Evolutionary conservation across 2,888 invertebrate species (phyloP), one percentile per base, ranked within the genome.

Genomic region (Cantharis nigra): DNA sequence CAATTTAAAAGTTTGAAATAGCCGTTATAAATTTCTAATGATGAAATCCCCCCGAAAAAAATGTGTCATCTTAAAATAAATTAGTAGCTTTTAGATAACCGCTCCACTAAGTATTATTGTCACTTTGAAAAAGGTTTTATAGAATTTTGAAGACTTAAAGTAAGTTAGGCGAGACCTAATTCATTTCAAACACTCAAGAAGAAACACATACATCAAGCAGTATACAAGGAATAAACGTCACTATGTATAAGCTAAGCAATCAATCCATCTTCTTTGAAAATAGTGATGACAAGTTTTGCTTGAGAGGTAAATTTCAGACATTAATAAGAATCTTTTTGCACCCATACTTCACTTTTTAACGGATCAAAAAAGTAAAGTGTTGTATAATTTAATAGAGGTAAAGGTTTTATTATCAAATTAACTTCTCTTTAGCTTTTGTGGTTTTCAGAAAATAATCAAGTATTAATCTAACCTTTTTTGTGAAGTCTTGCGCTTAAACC

Each of bases 121-220:
- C 65, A 67, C 16, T 67, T 67, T 67, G 65, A 67, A 67, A 67
- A 67, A 67, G 65, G 65, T 67, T 67, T 67, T 67, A 67, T 26
- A 67, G 65, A 67, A 67, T 67, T 67, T 67, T 67, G 65, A 67
- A 67, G 65, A 67, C 65, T 67, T 67, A 67, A 67, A 78, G 72
- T 78, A 64, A 71, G 49, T 78, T 78, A 71, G 72, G 67, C 71
- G 33, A 69, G 70, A 72, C 72, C 65, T 72, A 75, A 74, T 78
- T 74, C 72, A 72, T 78, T 78, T 74, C 71, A 72, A 72, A 78
- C 78, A 70, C 74, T 75, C 78, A 76, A 70, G 62, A 73, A 71
- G 77, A 77, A 80, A 80, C 79, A 80, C 79, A 78, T 79, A 81
- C 79, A 81, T 81, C 78, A 81, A 81, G 78, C 71, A 71, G 77